Evolutionary conservation across 2,797 vertebrate genomes (phyloP).

Genomic region (Limosa lapponica): DNA sequence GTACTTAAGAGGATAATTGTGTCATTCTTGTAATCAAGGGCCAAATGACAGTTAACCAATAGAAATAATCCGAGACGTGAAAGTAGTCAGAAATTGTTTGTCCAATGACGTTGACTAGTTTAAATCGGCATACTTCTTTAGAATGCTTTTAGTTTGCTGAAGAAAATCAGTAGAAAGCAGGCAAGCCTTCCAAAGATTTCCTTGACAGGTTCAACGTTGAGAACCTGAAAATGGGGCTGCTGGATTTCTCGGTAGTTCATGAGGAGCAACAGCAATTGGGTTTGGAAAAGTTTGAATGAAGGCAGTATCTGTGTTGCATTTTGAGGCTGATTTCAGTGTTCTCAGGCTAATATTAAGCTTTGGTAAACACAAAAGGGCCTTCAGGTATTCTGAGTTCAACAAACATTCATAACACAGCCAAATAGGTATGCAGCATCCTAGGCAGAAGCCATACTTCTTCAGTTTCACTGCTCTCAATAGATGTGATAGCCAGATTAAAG

Average conservation of each 20-base stretch:
- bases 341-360: neutral
- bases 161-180: neutral
- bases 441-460: neutral
- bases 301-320: neutral
- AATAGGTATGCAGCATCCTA: neutral
- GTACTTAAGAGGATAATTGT: neutral
- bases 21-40: neutral
- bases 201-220: neutral
- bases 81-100: neutral
- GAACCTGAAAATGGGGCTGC: neutral
- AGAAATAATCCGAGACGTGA: neutral
- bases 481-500: neutral
- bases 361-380: neutral
- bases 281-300: neutral
- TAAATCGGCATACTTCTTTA: neutral
- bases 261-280: rapidly evolving
- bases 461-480: neutral
- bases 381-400: neutral
- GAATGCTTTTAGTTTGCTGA: neutral
- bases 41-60: neutral
- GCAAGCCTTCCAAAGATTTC: neutral
- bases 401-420: neutral
- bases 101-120: neutral
- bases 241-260: neutral
- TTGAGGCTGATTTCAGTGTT: neutral